Percentiles rank a stretch among this genome's conserved stretches.
phyloP scores from a whole-genome alignment of 2,113 vertebrate species.

The Saguinus midas region DNA sequence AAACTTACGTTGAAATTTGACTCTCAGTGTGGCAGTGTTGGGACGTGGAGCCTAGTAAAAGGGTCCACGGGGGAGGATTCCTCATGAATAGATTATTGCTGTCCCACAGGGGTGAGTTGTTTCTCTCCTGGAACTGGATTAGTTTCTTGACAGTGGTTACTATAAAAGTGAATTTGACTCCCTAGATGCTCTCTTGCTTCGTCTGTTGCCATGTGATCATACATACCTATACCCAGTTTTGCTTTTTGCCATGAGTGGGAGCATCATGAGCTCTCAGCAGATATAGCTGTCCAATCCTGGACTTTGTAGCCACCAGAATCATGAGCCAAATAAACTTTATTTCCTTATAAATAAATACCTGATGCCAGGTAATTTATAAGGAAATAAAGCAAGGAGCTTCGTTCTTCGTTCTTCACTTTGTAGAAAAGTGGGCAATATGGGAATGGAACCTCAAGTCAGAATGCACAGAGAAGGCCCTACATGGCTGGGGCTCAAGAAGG shows the following conservation, averaged over 20 bases:
- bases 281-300: neutral
- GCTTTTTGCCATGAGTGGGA: neutral
- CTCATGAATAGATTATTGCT: neutral
- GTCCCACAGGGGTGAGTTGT: neutral
- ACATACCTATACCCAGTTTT: neutral
- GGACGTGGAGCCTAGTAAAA: neutral
- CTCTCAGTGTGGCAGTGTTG: neutral
- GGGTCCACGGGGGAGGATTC: neutral
- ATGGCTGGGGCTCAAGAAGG: neutral
- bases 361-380: no score
- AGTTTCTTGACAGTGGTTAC: neutral
- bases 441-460: neutral
- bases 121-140: neutral
- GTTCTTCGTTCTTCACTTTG: no score
- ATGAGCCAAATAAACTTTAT: neutral
- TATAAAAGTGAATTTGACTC: neutral
- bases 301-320: neutral
- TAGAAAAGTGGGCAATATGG: neutral
- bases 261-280: neutral
- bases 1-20: neutral
- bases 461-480: neutral
- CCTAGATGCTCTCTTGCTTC: neutral
- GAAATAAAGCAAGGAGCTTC: no score
- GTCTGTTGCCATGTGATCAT: neutral
- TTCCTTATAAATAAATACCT: neutral